These are phyloP conservation scores for Beroe forskalii DNA, from an alignment of 37 sponge, comb jelly and placozoan species.

Conservation along the genomic window DNA sequence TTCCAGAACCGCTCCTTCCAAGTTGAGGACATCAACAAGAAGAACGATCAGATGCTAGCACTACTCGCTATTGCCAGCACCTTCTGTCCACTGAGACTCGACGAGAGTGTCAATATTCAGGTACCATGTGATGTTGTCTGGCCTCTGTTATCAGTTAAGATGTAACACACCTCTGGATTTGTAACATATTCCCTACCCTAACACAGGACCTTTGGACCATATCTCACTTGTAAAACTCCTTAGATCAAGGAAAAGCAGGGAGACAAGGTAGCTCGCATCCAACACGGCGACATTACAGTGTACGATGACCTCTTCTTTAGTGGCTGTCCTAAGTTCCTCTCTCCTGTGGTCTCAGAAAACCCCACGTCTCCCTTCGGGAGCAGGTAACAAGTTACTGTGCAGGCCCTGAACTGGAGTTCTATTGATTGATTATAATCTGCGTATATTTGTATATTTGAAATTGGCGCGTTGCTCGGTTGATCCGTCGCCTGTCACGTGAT, in stretches of 20 bases:
- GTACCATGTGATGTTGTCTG: no score
- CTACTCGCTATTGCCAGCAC: conserved; percentile 81
- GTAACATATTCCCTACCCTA: no score
- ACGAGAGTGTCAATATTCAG: conserved; percentile 86
- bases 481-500: no score
- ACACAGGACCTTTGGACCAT: no score
- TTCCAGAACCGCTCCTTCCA: conserved; percentile 65
- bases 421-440: no score
- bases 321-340: conserved; percentile 92
- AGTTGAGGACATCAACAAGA: conserved; percentile 69
- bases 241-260: conserved; percentile 72
- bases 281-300: conserved; percentile 74
- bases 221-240: no score
- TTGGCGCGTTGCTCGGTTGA: no score
- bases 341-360: conserved; percentile 72
- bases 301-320: conserved; percentile 80
- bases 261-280: conserved; percentile 76
- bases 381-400: no score
- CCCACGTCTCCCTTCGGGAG: conserved; percentile 59
- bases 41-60: conserved; percentile 86
- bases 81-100: conserved; percentile 75
- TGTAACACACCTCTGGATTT: no score
- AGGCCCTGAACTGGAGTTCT: no score
- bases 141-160: no score
- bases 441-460: no score